Evolutionary conservation across 2,797 vertebrate species (phyloP), one percentile per base, ranked within the genome.

Genomic region (Macroramphosus scolopax): DNA sequence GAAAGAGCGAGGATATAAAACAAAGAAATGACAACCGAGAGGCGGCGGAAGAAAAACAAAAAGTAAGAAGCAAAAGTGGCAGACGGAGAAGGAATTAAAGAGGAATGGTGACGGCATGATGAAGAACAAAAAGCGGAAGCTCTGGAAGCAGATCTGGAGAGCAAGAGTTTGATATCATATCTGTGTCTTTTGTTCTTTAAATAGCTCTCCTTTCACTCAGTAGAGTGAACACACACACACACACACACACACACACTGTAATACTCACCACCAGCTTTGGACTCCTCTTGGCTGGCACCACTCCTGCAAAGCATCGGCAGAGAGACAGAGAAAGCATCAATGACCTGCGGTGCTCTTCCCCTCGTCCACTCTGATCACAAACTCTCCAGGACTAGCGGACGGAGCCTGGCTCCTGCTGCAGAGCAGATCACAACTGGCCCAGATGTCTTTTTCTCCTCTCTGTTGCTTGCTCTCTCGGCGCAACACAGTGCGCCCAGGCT

Each of bases 231-330:
- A 73, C 18, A 32, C 58, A 60, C 44, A 57, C 30, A 43, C 45
- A 72, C 44, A 59, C 60, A 39, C 57, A 48, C 14, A 46, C 47
- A 68, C 59, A 52, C 54, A 50, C n/a, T 57, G 48, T 18, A 68
- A 85, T 91, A 90, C 96, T 98, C 91, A 98, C 96, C 94, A 95
- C 93, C 92, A 96, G 93, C 92, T 98, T 98, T 72, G 96, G 96
- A 85, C 96, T 98, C 90, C 95, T 94, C 92, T 98, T 98, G 87
- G 95, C 91, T 80, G 92, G 92, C 49, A 94, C 93, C 89, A 96
- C 91, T 89, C 96, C 96, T 98, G 92, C 75, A 92, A 95, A 93
- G 91, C 88, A 90, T 90, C 92, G 94, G 91, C 89, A 96, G 83
- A 93, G 87, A 87, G 89, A 92, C 88, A 89, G 85, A 87, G 87